Conservation (phyloP, 2,888 invertebrate species). For the Tricholauxania praeusta region DNA sequence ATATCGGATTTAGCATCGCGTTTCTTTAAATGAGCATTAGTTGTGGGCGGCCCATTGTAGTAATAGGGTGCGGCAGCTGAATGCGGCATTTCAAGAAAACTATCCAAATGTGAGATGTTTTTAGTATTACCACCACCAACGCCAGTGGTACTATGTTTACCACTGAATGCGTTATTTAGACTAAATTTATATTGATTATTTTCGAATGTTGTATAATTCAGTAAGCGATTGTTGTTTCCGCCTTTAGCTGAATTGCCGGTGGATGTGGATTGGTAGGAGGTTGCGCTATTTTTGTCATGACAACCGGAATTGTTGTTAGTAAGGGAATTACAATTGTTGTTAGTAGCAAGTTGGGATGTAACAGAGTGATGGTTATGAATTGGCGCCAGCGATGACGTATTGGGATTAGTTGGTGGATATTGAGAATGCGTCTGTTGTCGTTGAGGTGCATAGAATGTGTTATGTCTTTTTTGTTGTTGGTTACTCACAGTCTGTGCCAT, state of each 20-base stretch:
- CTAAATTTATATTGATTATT: slow-evolving; percentile 69
- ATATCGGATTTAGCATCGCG: slow-evolving; percentile 68
- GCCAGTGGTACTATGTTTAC: slow-evolving; percentile 46
- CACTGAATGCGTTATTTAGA: slow-evolving; percentile 63
- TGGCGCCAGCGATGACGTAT: slow-evolving; percentile 57
- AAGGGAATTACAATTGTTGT: slow-evolving; percentile 22
- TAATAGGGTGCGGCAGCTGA: slow-evolving; percentile 63
- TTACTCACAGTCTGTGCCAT: slow-evolving; percentile 67
- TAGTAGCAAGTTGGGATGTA: slow-evolving; percentile 35
- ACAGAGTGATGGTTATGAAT: slow-evolving; percentile 54
- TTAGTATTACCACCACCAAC: slow-evolving; percentile 48
- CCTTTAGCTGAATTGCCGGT: not conserved
- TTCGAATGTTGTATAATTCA: slow-evolving; percentile 68
- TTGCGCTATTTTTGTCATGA: slow-evolving; percentile 27
- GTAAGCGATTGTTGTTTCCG: slow-evolving; percentile 58
- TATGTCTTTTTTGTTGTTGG: slow-evolving; percentile 57
- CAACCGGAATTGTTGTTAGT: slow-evolving; percentile 32
- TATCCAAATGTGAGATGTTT: slow-evolving; percentile 48
- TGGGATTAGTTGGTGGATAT: slow-evolving; percentile 51
- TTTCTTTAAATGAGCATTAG: slow-evolving; percentile 53
- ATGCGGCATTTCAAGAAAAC: slow-evolving; percentile 63
- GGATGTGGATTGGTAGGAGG: slow-evolving; percentile 38
- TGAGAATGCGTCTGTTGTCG: slow-evolving; percentile 51
- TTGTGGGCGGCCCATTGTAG: slow-evolving; percentile 58
- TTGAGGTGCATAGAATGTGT: slow-evolving; percentile 51